Evolutionary conservation across 2,113 vertebrate species (phyloP).

Genomic region (Tichodroma muraria): DNA sequence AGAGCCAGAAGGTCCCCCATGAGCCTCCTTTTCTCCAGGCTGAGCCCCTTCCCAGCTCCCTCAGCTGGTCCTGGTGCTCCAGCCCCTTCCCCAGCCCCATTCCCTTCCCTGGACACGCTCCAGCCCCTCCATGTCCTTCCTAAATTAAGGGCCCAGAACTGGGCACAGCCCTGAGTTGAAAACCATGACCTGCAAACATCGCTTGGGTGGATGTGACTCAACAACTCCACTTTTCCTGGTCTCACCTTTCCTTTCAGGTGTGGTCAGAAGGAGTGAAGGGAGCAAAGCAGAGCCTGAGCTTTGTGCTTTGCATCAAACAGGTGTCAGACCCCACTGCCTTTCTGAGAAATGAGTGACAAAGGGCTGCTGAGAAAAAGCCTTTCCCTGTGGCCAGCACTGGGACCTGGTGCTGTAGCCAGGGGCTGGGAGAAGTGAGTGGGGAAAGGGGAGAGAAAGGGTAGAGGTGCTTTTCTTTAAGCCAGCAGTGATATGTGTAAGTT

Average conservation of each 20-base stretch:
- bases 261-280: not conserved
- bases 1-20: not conserved
- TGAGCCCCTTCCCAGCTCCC: not conserved
- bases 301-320: not conserved
- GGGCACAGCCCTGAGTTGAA: not conserved
- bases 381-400: not conserved
- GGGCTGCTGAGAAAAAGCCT: not conserved
- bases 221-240: not conserved
- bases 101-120: rapidly evolving
- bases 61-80: rapidly evolving
- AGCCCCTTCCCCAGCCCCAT: not conserved
- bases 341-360: not conserved
- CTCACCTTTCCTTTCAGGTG: not conserved
- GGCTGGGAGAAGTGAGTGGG: not conserved
- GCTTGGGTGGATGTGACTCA: not conserved
- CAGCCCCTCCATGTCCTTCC: not conserved
- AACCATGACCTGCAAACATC: not conserved
- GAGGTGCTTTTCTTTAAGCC: not conserved
- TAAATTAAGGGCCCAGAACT: not conserved
- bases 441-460: not conserved
- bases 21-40: not conserved
- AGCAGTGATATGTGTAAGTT: not conserved
- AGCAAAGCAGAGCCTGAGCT: not conserved
- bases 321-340: not conserved
- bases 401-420: not conserved